Evolutionary conservation across 2,888 invertebrate genomes (phyloP).

Genomic region (Noctua comes): DNA sequence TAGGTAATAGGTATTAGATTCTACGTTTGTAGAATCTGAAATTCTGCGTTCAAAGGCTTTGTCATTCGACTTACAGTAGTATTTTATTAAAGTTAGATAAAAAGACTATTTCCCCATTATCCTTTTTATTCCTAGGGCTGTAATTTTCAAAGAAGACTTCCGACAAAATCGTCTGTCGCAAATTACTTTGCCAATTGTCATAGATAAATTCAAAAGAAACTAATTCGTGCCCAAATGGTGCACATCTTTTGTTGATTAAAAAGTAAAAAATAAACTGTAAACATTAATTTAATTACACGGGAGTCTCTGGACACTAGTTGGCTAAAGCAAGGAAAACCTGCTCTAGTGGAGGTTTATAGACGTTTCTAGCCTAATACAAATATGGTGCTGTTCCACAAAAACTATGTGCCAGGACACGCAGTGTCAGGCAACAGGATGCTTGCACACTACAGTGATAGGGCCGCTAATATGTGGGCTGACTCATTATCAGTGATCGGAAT

Average conservation of each 20-base stretch:
- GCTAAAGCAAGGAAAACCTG: background rate
- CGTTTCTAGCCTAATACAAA: background rate
- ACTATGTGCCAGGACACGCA: background rate
- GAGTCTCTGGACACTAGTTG: background rate
- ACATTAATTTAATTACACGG: background rate
- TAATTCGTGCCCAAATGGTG: background rate
- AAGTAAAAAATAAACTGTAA: too few species aligned
- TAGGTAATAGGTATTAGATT: conserved; percentile 2
- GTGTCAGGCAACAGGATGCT: background rate
- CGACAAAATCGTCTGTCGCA: too few species aligned
- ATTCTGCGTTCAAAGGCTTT: conserved; percentile 14
- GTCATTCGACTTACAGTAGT: background rate
- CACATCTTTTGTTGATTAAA: background rate
- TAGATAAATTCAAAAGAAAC: background rate
- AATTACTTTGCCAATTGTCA: background rate
- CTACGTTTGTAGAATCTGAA: conserved; percentile 10
- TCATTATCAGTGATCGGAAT: too few species aligned
- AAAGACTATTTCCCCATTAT: background rate
- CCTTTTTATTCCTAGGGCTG: background rate
- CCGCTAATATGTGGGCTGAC: background rate
- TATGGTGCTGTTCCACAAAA: background rate
- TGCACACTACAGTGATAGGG: background rate
- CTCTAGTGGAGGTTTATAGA: background rate
- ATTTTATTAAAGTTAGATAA: background rate
- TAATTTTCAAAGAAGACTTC: conserved; percentile 10